Base-by-base conservation (phyloP, 2,888 invertebrate genomes). In the Lasioglossum pauxillum region DNA sequence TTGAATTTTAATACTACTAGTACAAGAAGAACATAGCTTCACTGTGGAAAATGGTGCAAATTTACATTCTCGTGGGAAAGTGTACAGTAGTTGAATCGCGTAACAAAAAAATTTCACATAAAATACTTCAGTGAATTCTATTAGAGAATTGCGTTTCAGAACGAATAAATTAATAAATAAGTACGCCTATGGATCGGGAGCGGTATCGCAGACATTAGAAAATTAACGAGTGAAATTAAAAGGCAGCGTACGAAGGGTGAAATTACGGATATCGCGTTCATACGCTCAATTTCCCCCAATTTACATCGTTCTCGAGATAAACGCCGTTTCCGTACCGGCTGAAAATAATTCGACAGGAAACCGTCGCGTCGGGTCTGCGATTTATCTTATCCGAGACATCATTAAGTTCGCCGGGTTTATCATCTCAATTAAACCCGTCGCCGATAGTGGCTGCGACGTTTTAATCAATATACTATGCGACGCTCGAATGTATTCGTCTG, bases 381-480 rank as follows among this genome's bases (percentile, higher is more conserved):
- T 84, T 53, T 49, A 77, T 80, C 80, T 85, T 77, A 53, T 53
- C 23, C 71, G 19, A 7, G 53, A 31, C 53, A n/a, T 78, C 75
- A 60, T 75, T 78, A 75, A 75, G 4, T 78, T 60, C 77, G 69
- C 69, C 71, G 60, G 71, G 75, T 53, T 75, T 80, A 78, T 82
- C 38, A n/a, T 60, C 60, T 64, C 82, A 38, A 81, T 89, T 87
- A 84, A 88, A 75, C n/a, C n/a, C 67, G 80, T 80, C 71, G 41
- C 49, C 49, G 75, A 23, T 46, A 74, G 53, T 74, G 44, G 71
- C 49, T n/a, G 12, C 38, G 53, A 73, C 75, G 64, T 87, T 82
- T 80, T 80, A 74, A 84, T 84, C 78, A 71, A 87, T 77, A 44
- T 77, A 75, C 57, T 74, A 57, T n/a, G 69, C 46, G 49, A 78